Conservation (phyloP, 2,888 invertebrate species). For the Drosophila multiciliata region DNA sequence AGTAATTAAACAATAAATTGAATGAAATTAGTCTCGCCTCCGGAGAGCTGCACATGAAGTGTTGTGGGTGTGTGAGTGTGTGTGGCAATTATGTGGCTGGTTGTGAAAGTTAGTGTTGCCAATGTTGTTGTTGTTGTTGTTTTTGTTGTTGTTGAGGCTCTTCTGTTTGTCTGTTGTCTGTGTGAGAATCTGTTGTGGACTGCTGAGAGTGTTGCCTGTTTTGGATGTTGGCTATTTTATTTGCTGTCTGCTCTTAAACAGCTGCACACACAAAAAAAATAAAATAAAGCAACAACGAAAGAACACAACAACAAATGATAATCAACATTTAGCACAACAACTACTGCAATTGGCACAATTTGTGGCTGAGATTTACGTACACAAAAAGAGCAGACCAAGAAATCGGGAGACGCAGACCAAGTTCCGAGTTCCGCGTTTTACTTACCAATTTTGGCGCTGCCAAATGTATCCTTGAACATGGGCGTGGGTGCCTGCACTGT, state of each 20-base stretch:
- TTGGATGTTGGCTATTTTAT: constrained; percentile 26
- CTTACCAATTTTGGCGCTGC: constrained; percentile 89
- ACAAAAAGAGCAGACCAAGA: constrained; percentile 19
- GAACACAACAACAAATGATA: constrained; percentile 51
- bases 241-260: constrained; percentile 51
- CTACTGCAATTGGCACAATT: constrained; percentile 28
- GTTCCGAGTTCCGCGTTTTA: constrained; percentile 3
- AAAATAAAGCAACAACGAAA: constrained; percentile 27
- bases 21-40: constrained; percentile 74
- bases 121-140: constrained; percentile 30
- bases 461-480: constrained; percentile 88
- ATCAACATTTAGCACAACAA: constrained; percentile 39
- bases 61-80: constrained; percentile 7
- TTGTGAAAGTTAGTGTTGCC: constrained; percentile 17
- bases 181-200: constrained; percentile 12
- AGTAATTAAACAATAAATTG: constrained; percentile 79
- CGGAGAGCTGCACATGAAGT: constrained; percentile 41
- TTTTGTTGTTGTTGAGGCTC: constrained; percentile 33
- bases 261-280: constrained; percentile 57
- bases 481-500: constrained; percentile 86
- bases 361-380: constrained; percentile 27
- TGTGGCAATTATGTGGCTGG: constrained; percentile 3
- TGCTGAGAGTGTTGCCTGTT: constrained; percentile 15
- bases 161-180: constrained; percentile 35
- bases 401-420: not conserved